phyloP scores from a whole-genome alignment of 2,797 vertebrate genomes.

The Poeciliopsis paucimaculata region DNA sequence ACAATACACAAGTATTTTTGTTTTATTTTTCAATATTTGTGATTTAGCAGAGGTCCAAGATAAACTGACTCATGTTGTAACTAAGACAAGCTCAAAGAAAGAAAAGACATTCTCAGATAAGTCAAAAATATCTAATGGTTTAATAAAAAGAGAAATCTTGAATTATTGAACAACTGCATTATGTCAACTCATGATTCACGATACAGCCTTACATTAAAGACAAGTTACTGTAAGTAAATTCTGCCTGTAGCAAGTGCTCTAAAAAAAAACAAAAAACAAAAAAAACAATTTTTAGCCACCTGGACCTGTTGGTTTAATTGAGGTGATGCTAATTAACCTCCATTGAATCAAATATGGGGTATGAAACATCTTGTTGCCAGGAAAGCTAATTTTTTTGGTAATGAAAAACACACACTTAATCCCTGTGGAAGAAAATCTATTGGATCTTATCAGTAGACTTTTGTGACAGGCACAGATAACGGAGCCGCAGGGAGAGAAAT shows the following conservation, averaged over 20 bases:
- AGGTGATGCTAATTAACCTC: constrained; percentile 24
- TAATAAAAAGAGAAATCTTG: background rate
- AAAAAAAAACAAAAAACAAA: background rate
- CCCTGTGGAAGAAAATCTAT: constrained; percentile 63
- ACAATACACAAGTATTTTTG: background rate
- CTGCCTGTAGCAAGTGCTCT: background rate
- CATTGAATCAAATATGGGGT: constrained; percentile 27
- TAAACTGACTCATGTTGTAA: background rate
- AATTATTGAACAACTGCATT: background rate
- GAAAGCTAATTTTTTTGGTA: constrained; percentile 52
- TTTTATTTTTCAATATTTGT: background rate
- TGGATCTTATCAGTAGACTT: constrained; percentile 69
- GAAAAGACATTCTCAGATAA: background rate
- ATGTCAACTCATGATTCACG: background rate
- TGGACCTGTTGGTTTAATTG: constrained; percentile 38
- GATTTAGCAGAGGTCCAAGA: background rate
- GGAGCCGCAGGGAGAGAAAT: constrained; percentile 55
- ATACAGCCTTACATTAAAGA: background rate
- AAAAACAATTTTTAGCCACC: constrained; percentile 3
- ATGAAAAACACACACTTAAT: constrained; percentile 57
- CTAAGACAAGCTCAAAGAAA: background rate
- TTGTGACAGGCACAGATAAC: constrained; percentile 73
- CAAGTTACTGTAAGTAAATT: no score
- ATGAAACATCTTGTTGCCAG: constrained; percentile 44
- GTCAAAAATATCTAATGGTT: background rate